Conservation (phyloP, 2,888 invertebrate species). For the Watsonalla binaria region DNA sequence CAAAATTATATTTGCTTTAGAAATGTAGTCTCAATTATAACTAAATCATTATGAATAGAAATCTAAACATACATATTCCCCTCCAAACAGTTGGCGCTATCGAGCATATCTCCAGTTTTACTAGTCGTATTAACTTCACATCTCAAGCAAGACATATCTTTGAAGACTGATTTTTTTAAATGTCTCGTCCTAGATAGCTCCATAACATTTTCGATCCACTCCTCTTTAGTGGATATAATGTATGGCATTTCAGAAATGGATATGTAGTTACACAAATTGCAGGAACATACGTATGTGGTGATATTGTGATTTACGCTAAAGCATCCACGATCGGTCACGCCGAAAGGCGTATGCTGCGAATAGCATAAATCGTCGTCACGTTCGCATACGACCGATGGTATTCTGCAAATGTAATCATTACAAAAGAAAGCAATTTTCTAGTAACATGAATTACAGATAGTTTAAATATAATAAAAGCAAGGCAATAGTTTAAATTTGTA, state of each 20-base stretch:
- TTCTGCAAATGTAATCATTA: slow-evolving; percentile 35
- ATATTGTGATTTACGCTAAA: slow-evolving; percentile 48
- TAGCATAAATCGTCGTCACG: slow-evolving; percentile 52
- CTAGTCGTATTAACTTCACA: slow-evolving; percentile 52
- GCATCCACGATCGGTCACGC: slow-evolving; percentile 60
- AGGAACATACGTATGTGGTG: slow-evolving; percentile 55
- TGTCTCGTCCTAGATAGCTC: slow-evolving; percentile 49
- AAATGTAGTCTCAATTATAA: too few species aligned
- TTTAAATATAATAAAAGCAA: too few species aligned
- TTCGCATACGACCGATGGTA: slow-evolving; percentile 42
- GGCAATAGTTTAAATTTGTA: too few species aligned
- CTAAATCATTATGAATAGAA: neutral
- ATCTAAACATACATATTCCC: slow-evolving; percentile 51
- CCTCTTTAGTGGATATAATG: slow-evolving; percentile 43
- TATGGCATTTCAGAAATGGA: slow-evolving; percentile 57
- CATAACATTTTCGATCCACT: slow-evolving; percentile 57
- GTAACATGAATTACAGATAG: neutral
- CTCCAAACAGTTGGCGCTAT: slow-evolving; percentile 47
- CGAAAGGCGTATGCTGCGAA: slow-evolving; percentile 62
- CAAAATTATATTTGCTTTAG: too few species aligned
- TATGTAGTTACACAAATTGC: slow-evolving; percentile 63
- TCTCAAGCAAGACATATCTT: slow-evolving; percentile 55
- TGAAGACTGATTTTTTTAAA: slow-evolving; percentile 50
- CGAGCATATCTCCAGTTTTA: slow-evolving; percentile 27
- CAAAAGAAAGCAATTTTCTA: slow-evolving; percentile 15